A percentile compares a stretch with the other conserved stretches of the same genome.
Evolutionary conservation across 2,797 vertebrate genomes (phyloP).

Genomic region (Pachyuromys duprasi): DNA sequence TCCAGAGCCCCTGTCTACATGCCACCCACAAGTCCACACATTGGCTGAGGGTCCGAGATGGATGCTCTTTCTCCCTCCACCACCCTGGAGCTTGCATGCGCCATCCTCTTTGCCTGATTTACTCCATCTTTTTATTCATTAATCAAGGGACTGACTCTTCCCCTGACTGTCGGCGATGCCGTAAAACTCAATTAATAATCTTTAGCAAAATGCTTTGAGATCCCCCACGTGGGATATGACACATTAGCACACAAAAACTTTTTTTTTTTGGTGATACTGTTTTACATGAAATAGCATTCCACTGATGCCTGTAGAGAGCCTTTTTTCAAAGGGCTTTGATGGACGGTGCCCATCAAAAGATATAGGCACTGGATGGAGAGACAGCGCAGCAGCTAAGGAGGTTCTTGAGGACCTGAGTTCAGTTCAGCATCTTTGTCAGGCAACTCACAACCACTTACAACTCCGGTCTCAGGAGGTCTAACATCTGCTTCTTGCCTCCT

Average conservation of each 20-base stretch:
- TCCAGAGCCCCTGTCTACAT: background rate
- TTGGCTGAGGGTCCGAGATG: background rate
- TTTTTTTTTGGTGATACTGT: background rate
- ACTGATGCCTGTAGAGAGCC: background rate
- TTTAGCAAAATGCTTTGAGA: slow-evolving; percentile 22
- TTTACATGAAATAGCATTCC: background rate
- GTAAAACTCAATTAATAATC: slow-evolving; percentile 36
- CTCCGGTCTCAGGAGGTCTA: background rate
- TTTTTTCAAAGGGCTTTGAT: background rate
- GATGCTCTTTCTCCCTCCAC: background rate
- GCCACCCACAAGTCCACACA: background rate
- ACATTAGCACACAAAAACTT: background rate
- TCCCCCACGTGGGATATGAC: background rate
- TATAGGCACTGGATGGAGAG: background rate
- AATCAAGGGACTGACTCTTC: background rate
- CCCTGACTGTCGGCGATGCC: background rate
- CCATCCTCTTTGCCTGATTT: background rate
- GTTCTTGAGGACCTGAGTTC: background rate
- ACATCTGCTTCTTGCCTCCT: background rate
- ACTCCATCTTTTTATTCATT: slow-evolving; percentile 23
- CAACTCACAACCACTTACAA: background rate
- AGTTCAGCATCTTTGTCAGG: background rate
- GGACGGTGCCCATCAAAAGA: background rate
- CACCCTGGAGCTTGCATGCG: background rate
- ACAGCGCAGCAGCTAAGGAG: background rate